These are phyloP conservation scores for Teleogryllus occipitalis DNA, from an alignment of 1,140 invertebrate species.

Conservation along the genomic window DNA sequence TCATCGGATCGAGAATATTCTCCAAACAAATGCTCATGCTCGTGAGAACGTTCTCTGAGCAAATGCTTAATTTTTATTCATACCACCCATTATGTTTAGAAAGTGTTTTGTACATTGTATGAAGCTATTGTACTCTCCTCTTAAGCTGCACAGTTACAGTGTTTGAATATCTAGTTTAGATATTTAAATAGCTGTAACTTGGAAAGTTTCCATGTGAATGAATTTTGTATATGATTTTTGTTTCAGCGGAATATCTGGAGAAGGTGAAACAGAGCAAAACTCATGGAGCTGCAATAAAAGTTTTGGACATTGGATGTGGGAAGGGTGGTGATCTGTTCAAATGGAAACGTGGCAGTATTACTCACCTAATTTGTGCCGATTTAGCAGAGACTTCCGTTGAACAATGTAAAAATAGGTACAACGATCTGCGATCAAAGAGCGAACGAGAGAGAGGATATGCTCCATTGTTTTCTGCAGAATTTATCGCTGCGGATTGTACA, in stretches of 20 bases:
- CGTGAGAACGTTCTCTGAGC: no score
- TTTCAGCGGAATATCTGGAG: constrained; percentile 33
- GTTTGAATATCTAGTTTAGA: no score
- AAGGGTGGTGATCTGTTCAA: constrained; percentile 97
- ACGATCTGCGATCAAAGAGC: constrained; percentile 41
- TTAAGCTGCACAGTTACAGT: no score
- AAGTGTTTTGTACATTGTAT: no score
- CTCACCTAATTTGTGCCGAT: constrained; percentile 87
- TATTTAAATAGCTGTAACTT: no score
- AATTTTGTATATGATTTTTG: background rate
- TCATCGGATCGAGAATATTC: no score
- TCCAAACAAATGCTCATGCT: no score
- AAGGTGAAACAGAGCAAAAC: constrained; percentile 29
- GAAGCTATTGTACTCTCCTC: no score
- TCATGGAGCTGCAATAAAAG: constrained; percentile 30
- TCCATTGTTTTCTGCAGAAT: constrained; percentile 73
- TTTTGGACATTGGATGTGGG: constrained; percentile 63
- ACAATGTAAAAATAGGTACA: constrained; percentile 67
- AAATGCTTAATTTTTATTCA: no score
- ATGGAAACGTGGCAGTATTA: constrained; percentile 79
- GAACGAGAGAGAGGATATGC: constrained; percentile 10
- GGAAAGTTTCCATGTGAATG: no score
- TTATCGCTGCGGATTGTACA: constrained; percentile 85
- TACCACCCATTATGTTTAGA: no score
- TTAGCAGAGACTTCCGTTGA: constrained; percentile 87